Evolutionary conservation across 2,113 vertebrate species (phyloP), one percentile per base, ranked within the genome.

Genomic region (Catagonus wagneri): DNA sequence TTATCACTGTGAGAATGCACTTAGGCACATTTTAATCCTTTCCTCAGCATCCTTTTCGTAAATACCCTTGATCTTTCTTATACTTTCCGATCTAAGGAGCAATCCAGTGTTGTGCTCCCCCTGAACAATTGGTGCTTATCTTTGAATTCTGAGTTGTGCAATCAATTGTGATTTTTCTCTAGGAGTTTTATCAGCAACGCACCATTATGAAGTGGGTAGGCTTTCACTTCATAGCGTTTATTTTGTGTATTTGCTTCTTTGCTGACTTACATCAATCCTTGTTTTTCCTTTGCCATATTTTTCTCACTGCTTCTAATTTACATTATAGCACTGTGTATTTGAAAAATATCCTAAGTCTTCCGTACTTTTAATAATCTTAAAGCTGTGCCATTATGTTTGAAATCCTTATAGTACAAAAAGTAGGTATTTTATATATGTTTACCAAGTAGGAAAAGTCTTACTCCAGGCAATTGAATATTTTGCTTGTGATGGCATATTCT

Each of bases 341-440:
- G 4, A 80, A 61, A 27, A 66, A 44, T 39, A 56, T 15, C 5
- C 2, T 65, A 76, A 66, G 44, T 50, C 17, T 19, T 65, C n/a
- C n/a, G n/a, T n/a, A n/a, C n/a, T n/a, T n/a, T n/a, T n/a, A n/a
- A n/a, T n/a, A n/a, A n/a, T n/a, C n/a, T n/a, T n/a, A 74, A 25
- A n/a, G 25, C 29, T 84, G 15, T 69, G n/a, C 15, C n/a, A 27
- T 3, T 61, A 11, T 61, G 23, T 34, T 63, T 91, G 13, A 78
- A 91, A 69, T 84, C 13, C 22, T 91, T 83, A 50, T 15, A 50
- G 3, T 36, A 60, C 4, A 83, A 66, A 76, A 95, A 16, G 5
- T 25, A 79, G 23, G 56, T 14, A 72, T 87, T 86, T 84, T 76
- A 44, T n/a, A 44, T 83, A 61, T 93, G 58, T 16, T 95, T 92